Evolutionary conservation across 1,140 invertebrate species (phyloP).

Genomic region (Solenopsis invicta): DNA sequence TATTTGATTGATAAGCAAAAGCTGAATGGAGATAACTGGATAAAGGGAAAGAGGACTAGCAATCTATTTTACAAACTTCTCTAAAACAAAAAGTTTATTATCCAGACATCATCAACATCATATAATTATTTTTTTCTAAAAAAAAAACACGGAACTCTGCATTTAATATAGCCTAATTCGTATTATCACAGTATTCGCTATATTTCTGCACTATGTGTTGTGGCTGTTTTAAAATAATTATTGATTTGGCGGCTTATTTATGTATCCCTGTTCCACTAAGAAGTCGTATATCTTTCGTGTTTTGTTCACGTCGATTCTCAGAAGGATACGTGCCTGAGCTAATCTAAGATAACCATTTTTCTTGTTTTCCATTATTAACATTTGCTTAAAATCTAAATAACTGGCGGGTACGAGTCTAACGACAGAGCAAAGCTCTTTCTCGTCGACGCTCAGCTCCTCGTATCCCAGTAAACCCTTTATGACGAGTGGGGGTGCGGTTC

Average conservation of each 20-base stretch:
- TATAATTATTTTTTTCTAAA: background rate
- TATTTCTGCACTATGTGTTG: background rate
- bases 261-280: constrained; percentile 91
- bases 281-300: constrained; percentile 96
- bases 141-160: background rate
- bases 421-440: constrained; percentile 92
- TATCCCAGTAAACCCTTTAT: constrained; percentile 93
- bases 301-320: constrained; percentile 98
- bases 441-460: constrained; percentile 91
- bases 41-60: background rate
- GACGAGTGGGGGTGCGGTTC: constrained; percentile 90
- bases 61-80: background rate
- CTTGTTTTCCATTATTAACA: constrained; percentile 92
- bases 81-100: background rate
- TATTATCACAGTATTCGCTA: constrained; percentile 59
- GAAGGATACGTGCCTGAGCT: constrained; percentile 92
- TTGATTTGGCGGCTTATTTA: constrained; percentile 87
- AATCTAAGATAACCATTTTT: constrained; percentile 91
- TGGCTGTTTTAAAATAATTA: constrained; percentile 43
- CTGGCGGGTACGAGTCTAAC: constrained; percentile 92
- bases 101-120: background rate
- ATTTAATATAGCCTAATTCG: constrained; percentile 1
- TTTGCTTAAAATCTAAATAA: constrained; percentile 92
- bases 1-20: constrained; percentile 11
- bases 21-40: background rate